phyloP scores from a whole-genome alignment of 2,113 vertebrate genomes.

The Crotalus viridis region DNA sequence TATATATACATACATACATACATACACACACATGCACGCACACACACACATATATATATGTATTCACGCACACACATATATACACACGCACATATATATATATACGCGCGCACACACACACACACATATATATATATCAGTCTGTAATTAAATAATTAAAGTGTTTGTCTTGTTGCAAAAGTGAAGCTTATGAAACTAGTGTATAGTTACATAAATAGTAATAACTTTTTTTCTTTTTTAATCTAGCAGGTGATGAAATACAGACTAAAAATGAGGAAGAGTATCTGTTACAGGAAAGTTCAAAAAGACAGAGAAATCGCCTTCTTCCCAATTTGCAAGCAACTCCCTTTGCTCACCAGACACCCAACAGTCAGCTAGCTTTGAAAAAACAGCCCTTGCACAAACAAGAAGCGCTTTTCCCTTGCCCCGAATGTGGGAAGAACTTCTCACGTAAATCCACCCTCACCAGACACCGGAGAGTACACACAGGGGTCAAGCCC shows the following conservation, averaged over 20 bases:
- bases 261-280: conserved; percentile 23
- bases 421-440: conserved; percentile 26
- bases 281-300: not conserved
- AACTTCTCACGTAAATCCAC: conserved; percentile 46
- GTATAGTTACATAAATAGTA: not conserved
- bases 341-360: conserved; percentile 8
- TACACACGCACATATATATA: too few relatives aligned
- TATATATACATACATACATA: too few relatives aligned
- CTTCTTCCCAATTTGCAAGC: not conserved
- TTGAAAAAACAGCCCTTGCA: conserved; percentile 39
- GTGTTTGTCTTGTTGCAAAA: not conserved
- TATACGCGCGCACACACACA: too few relatives aligned
- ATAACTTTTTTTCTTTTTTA: not conserved
- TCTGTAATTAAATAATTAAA: not conserved
- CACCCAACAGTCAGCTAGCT: conserved; percentile 26
- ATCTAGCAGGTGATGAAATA: conserved; percentile 10
- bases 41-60: too few relatives aligned
- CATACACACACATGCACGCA: too few relatives aligned
- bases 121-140: not conserved
- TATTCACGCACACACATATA: too few relatives aligned
- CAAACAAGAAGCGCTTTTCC: conserved; percentile 28
- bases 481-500: conserved; percentile 66
- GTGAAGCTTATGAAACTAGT: not conserved
- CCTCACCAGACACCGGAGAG: conserved; percentile 33
- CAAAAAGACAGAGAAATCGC: conserved; percentile 2